Percentiles rank a stretch among this genome's conserved stretches.
phyloP scores from a whole-genome alignment of 2,888 invertebrate species.

The Leuctra nigra region DNA sequence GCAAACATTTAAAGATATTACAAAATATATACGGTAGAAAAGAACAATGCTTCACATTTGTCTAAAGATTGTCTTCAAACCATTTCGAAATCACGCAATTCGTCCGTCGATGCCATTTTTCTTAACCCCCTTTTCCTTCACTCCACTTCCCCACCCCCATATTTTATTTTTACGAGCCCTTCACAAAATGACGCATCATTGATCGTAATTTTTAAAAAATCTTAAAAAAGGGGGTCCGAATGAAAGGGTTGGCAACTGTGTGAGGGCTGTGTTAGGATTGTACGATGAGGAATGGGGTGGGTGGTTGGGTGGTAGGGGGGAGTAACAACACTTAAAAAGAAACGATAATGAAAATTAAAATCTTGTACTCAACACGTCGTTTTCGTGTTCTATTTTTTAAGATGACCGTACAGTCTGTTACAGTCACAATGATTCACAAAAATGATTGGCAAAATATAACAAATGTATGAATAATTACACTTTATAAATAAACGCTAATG shows the following conservation, averaged over 20 bases:
- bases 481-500: too few species aligned
- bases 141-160: slow-evolving; percentile 10
- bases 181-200: slow-evolving; percentile 27
- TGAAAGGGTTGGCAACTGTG: slow-evolving; percentile 12
- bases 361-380: slow-evolving; percentile 18
- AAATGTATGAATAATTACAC: too few species aligned
- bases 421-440: too few species aligned
- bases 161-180: slow-evolving; percentile 24
- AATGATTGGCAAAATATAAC: too few species aligned
- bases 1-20: too few species aligned
- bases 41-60: too few species aligned
- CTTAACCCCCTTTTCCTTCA: not conserved
- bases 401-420: too few species aligned
- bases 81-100: slow-evolving; percentile 12
- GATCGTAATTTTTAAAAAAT: slow-evolving; percentile 24
- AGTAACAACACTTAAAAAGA: slow-evolving; percentile 23
- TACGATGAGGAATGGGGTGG: slow-evolving; percentile 11
- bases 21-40: too few species aligned
- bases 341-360: slow-evolving; percentile 27
- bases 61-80: slow-evolving; percentile 2
- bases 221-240: slow-evolving; percentile 11
- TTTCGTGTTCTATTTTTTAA: not conserved
- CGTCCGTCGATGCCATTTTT: slow-evolving; percentile 15
- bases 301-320: not conserved
- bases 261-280: slow-evolving; percentile 1